phyloP scores from a whole-genome alignment of 2,888 invertebrate genomes.

The Brachypalpus laphriformis region DNA sequence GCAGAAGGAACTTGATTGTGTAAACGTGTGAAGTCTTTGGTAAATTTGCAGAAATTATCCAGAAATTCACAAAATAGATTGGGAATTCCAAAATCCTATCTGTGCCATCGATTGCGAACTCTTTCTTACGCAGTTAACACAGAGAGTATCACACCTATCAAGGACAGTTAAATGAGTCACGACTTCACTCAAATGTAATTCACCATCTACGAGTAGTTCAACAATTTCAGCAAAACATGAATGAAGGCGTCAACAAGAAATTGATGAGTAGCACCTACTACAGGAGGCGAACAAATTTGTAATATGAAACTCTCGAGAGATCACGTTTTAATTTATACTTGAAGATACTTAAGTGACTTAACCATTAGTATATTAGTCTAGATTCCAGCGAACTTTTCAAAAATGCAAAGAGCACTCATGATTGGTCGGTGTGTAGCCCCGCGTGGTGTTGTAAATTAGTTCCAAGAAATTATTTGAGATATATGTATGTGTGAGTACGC shows the following conservation, averaged over 20 bases:
- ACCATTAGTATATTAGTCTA: neutral
- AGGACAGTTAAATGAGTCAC: neutral
- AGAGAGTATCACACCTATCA: neutral
- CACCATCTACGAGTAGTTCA: neutral
- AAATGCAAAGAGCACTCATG: neutral
- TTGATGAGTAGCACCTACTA: neutral
- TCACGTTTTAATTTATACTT: neutral
- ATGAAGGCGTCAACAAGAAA: neutral
- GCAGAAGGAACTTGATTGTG: no score
- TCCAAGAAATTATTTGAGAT: neutral
- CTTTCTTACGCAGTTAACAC: neutral
- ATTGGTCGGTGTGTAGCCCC: neutral
- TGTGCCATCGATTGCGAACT: neutral
- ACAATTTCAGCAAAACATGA: neutral
- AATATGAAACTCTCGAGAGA: neutral
- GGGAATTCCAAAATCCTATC: neutral
- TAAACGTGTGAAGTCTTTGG: no score
- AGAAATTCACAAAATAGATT: neutral
- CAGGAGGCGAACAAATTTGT: neutral
- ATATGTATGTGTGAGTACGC: neutral
- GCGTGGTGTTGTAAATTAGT: neutral
- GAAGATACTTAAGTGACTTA: constrained; percentile 13
- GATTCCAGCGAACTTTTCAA: neutral
- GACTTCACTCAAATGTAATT: neutral
- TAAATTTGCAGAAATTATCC: no score